Evolutionary conservation across 2,113 vertebrate genomes (phyloP).

Genomic region (Erythrolamprus reginae): DNA sequence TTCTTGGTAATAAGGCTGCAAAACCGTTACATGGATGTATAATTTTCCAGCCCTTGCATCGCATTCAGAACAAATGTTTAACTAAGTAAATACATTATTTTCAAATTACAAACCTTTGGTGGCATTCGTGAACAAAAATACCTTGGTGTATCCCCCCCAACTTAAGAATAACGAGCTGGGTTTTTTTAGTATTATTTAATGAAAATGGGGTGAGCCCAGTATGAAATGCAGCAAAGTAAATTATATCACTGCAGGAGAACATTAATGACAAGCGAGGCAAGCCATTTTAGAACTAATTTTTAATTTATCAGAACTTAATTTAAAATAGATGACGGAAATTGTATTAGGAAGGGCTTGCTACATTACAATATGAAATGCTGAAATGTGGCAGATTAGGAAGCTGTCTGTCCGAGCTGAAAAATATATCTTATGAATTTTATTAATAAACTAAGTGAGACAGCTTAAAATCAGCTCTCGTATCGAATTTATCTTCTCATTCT

Average conservation of each 20-base stretch:
- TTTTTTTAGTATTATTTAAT: slow-evolving; percentile 52
- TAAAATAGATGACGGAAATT: slow-evolving; percentile 61
- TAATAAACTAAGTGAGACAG: not conserved
- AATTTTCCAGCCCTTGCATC: slow-evolving; percentile 20
- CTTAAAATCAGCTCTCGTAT: not conserved
- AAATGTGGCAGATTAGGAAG: slow-evolving; percentile 30
- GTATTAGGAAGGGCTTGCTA: slow-evolving; percentile 47
- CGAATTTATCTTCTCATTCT: not conserved
- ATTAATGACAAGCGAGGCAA: slow-evolving; percentile 66
- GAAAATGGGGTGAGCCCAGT: slow-evolving; percentile 62
- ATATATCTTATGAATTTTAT: not conserved
- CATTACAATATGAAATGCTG: slow-evolving; percentile 54
- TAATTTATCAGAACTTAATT: slow-evolving; percentile 67
- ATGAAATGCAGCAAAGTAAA: slow-evolving; percentile 63
- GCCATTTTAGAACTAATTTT: slow-evolving; percentile 63
- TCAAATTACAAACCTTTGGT: slow-evolving; percentile 38
- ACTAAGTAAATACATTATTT: slow-evolving; percentile 26
- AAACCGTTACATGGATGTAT: slow-evolving; percentile 20
- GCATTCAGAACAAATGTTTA: slow-evolving; percentile 24
- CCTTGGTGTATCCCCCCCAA: slow-evolving; percentile 53
- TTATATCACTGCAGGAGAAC: slow-evolving; percentile 45
- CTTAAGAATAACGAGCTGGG: slow-evolving; percentile 67
- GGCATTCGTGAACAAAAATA: slow-evolving; percentile 44
- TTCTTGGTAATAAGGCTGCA: not conserved
- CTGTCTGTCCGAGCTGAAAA: not conserved